Percentiles rank a stretch among this genome's conserved stretches.
Conservation (phyloP, 1,140 invertebrate species). For the Heliconius nattereri region DNA sequence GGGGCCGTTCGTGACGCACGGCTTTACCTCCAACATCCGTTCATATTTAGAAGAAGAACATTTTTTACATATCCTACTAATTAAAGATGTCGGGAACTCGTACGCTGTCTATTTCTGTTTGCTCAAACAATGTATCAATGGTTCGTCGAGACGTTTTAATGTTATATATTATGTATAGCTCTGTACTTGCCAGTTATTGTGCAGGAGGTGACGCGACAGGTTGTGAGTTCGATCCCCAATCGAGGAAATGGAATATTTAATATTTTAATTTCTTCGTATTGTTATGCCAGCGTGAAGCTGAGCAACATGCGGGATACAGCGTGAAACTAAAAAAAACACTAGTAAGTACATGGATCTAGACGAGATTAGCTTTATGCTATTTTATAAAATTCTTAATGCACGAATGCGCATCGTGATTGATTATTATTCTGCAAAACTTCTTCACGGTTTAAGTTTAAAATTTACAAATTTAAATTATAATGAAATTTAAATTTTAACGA, state of each 20-base stretch:
- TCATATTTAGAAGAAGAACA: slow-evolving; percentile 57
- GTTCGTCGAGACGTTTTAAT: neutral
- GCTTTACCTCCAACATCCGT: slow-evolving; percentile 71
- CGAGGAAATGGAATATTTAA: too few species aligned
- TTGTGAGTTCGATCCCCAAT: too few species aligned
- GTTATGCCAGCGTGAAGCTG: too few species aligned
- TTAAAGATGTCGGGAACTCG: slow-evolving; percentile 45
- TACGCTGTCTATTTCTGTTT: slow-evolving; percentile 26
- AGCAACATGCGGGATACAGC: too few species aligned
- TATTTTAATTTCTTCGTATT: too few species aligned
- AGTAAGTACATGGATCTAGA: neutral
- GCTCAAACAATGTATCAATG: slow-evolving; percentile 12
- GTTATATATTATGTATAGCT: neutral
- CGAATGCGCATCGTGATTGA: neutral
- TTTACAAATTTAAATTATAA: neutral
- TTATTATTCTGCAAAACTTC: neutral
- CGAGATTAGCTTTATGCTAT: neutral
- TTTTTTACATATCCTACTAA: slow-evolving; percentile 56
- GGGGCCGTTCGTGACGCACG: slow-evolving; percentile 71
- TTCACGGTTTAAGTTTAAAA: neutral
- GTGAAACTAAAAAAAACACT: too few species aligned
- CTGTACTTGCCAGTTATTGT: neutral
- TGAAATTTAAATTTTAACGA: neutral
- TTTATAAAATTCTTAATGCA: neutral
- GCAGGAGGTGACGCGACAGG: too few species aligned